Conservation (phyloP, 2,797 vertebrate genomes). For the Enteromius anoplus region DNA sequence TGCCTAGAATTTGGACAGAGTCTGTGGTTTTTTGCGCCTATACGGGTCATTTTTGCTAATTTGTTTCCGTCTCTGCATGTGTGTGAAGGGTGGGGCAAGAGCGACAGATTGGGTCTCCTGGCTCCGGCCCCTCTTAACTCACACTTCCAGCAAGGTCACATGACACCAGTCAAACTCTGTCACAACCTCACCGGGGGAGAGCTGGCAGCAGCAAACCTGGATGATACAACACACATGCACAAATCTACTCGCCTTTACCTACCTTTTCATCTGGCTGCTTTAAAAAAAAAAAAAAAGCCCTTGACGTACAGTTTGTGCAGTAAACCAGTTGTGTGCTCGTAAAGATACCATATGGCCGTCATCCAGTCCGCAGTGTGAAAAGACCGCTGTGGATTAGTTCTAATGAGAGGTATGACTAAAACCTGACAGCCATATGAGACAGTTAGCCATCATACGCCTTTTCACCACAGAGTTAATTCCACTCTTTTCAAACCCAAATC, state of each 20-base stretch:
- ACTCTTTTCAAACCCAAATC: conserved; percentile 22
- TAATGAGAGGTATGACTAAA: conserved; percentile 41
- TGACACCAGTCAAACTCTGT: conserved; percentile 62
- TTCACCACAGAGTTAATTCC: conserved; percentile 25
- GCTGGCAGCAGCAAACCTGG: conserved; percentile 47
- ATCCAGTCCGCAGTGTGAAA: conserved; percentile 42
- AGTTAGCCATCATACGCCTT: conserved; percentile 22
- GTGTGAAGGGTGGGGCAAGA: conserved; percentile 28
- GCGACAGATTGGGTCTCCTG: conserved; percentile 57
- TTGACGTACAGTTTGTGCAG: conserved; percentile 30
- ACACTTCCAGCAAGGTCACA: conserved; percentile 59
- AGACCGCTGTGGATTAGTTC: conserved; percentile 43
- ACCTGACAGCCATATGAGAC: conserved; percentile 33
- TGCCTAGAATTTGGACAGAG: conserved; percentile 19
- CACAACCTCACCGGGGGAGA: conserved; percentile 56
- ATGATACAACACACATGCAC: conserved; percentile 27
- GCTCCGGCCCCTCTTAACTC: conserved; percentile 54
- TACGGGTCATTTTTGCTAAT: conserved; percentile 37
- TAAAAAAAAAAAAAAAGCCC: not conserved
- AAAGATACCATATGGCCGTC: conserved; percentile 43
- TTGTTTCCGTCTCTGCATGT: conserved; percentile 52
- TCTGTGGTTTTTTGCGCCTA: conserved; percentile 43
- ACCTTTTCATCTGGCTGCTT: conserved; percentile 21
- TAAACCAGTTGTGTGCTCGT: conserved; percentile 42
- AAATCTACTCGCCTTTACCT: conserved; percentile 1